Conservation (phyloP, 2,888 invertebrate genomes). For the Prionchulus punctatus region DNA sequence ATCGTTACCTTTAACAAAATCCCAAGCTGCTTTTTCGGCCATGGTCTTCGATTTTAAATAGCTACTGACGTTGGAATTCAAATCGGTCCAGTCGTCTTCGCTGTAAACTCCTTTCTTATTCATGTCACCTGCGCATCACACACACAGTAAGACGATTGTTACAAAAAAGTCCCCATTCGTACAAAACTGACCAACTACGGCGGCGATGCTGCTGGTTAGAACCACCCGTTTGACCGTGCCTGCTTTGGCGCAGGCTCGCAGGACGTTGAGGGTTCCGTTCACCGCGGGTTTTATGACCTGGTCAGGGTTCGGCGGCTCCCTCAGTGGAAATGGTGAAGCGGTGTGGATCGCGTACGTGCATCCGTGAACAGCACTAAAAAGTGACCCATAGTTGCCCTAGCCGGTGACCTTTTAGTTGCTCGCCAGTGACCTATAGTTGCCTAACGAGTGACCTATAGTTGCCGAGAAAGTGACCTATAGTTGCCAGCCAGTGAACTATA, state of each 20-base stretch:
- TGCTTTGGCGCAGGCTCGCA: conserved; percentile 36
- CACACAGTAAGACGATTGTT: background rate
- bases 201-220: conserved; percentile 38
- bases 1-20: conserved; percentile 38
- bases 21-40: conserved; percentile 43
- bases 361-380: conserved; percentile 9
- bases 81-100: conserved; percentile 37
- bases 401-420: no score
- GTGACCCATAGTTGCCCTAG: background rate
- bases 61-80: conserved; percentile 27
- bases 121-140: background rate
- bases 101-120: conserved; percentile 31
- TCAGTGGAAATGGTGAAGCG: conserved; percentile 6
- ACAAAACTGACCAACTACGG: conserved; percentile 21
- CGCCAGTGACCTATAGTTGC: no score
- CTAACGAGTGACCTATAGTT: no score
- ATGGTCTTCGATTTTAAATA: conserved; percentile 39
- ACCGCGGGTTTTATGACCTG: conserved; percentile 38
- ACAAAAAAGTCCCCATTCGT: no score
- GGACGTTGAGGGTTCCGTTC: conserved; percentile 38
- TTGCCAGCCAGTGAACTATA: no score
- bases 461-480: no score
- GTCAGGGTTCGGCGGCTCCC: conserved; percentile 19
- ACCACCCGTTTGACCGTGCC: conserved; percentile 39
- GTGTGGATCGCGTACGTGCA: conserved; percentile 6